These are phyloP conservation scores for Plumapathes pennacea DNA, from an alignment of 92 coral and sea anemone genomes.

Conservation along the genomic window DNA sequence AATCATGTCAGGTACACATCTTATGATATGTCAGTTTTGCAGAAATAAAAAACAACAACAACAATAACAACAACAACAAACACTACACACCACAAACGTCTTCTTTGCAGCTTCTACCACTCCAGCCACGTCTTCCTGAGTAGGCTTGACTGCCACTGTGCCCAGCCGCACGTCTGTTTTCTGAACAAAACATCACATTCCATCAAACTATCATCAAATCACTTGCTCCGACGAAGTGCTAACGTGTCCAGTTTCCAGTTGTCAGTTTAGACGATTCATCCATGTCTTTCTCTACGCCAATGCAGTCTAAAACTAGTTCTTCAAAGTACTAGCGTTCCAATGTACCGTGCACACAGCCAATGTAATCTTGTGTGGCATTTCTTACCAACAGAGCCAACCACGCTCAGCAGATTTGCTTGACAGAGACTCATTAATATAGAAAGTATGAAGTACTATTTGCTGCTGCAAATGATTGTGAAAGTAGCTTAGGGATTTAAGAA, in stretches of 20 bases:
- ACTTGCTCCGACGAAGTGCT: neutral
- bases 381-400: too few relatives aligned
- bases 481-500: too few relatives aligned
- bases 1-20: neutral
- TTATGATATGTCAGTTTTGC: neutral
- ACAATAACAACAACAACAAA: neutral
- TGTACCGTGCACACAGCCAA: too few relatives aligned
- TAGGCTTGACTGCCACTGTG: conserved; percentile 55
- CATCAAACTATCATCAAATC: neutral
- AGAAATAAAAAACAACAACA: neutral
- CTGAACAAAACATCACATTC: conserved; percentile 16
- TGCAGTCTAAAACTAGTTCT: too few relatives aligned
- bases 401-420: too few relatives aligned
- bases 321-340: too few relatives aligned
- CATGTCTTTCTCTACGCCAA: neutral
- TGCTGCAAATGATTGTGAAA: too few relatives aligned
- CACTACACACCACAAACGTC: conserved; percentile 28
- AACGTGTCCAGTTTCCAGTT: neutral
- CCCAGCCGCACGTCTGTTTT: conserved; percentile 71
- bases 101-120: conserved; percentile 76
- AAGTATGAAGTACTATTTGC: too few relatives aligned
- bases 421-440: too few relatives aligned
- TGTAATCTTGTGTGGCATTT: too few relatives aligned
- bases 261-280: neutral
- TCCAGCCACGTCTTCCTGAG: conserved; percentile 71